Evolutionary conservation across 2,113 vertebrate genomes (phyloP).

Genomic region (Heliornis fulica): DNA sequence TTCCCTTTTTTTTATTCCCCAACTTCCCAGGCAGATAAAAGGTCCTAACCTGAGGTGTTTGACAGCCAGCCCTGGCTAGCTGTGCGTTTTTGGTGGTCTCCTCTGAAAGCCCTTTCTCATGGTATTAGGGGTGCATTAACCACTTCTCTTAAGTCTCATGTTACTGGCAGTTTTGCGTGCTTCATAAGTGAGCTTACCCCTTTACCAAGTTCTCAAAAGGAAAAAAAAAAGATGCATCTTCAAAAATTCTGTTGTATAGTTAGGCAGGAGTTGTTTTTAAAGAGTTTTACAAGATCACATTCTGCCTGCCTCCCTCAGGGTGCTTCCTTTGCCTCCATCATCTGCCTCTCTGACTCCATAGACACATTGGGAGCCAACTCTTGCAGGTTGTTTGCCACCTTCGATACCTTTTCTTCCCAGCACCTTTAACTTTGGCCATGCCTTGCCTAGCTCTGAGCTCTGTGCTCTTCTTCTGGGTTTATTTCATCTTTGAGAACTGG

Average conservation of each 20-base stretch:
- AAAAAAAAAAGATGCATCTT: neutral
- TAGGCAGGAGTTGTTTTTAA: neutral
- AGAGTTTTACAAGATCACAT: neutral
- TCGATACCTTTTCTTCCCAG: neutral
- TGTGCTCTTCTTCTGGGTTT: neutral
- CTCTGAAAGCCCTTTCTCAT: neutral
- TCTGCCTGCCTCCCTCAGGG: neutral
- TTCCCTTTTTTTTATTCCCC: neutral
- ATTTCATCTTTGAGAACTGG: neutral
- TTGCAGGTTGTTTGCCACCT: fast-evolving
- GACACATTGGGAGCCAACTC: neutral
- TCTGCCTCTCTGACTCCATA: neutral
- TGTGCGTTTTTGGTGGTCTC: neutral
- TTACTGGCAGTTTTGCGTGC: neutral
- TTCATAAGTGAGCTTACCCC: neutral
- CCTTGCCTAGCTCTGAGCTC: neutral
- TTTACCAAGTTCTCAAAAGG: neutral
- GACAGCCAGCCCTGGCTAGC: neutral
- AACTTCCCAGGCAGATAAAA: neutral
- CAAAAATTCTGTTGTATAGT: neutral
- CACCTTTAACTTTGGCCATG: neutral
- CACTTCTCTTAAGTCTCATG: neutral
- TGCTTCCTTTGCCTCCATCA: neutral
- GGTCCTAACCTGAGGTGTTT: neutral
- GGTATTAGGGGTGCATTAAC: neutral